Percentiles rank a stretch among this genome's conserved stretches.
phyloP scores from a whole-genome alignment of 2,797 vertebrate species.

The Smutsia gigantea region DNA sequence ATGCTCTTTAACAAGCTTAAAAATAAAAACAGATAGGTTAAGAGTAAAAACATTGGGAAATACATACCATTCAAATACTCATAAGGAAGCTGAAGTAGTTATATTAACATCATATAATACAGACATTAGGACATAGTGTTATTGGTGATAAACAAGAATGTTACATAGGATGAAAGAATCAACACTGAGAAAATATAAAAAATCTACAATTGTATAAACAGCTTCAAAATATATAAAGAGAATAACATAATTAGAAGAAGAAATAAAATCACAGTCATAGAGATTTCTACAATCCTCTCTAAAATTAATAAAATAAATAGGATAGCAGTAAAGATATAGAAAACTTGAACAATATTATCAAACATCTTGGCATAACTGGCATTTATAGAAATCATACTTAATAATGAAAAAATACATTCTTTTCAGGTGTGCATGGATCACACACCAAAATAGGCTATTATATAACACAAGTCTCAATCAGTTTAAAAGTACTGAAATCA shows the following conservation, averaged over 20 bases:
- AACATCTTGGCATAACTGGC: neutral
- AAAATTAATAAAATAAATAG: neutral
- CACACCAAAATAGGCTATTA: neutral
- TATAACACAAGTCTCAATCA: neutral
- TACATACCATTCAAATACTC: neutral
- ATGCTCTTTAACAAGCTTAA: neutral
- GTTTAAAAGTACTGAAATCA: neutral
- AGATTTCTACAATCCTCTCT: neutral
- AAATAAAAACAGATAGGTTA: neutral
- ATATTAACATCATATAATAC: neutral
- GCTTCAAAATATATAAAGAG: neutral
- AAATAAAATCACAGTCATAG: neutral
- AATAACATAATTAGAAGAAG: neutral
- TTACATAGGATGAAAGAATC: neutral
- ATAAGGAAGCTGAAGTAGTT: neutral
- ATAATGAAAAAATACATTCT: neutral
- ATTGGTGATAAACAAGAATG: neutral
- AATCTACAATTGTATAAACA: neutral
- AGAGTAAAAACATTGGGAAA: neutral
- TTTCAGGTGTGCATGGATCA: neutral
- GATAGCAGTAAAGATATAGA: neutral
- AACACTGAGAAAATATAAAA: neutral
- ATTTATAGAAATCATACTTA: neutral
- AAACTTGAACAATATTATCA: neutral
- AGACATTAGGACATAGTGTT: neutral